Evolutionary conservation across 2,113 vertebrate genomes (phyloP).

Genomic region (Mesocricetus auratus): DNA sequence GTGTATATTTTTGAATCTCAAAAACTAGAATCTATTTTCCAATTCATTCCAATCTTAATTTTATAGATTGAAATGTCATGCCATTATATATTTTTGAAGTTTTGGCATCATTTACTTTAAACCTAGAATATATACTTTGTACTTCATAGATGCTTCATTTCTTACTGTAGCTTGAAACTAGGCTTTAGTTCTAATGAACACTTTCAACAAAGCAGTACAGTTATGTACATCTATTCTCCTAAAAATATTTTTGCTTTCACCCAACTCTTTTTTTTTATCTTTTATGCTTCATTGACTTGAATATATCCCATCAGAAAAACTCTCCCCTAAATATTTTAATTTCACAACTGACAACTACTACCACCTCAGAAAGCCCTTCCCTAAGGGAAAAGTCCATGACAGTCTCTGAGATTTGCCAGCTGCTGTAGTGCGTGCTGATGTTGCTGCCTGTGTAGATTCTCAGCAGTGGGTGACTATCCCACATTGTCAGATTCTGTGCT

Average conservation of each 20-base stretch:
- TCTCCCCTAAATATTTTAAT: constrained; percentile 36
- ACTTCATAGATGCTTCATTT: background rate
- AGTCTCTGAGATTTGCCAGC: constrained; percentile 45
- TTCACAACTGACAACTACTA: constrained; percentile 55
- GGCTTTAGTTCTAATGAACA: background rate
- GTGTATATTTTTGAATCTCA: background rate
- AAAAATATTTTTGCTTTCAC: background rate
- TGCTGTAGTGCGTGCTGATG: background rate
- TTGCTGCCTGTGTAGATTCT: constrained; percentile 31
- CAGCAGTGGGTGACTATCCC: constrained; percentile 59
- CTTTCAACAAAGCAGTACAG: background rate
- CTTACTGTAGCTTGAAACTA: background rate
- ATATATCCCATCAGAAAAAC: background rate
- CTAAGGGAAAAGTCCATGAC: constrained; percentile 26
- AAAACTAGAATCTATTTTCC: background rate
- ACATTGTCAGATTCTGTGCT: constrained; percentile 64
- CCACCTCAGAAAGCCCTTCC: background rate
- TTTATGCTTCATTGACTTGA: background rate
- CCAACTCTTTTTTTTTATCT: background rate
- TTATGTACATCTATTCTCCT: background rate
- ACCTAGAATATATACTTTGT: background rate
- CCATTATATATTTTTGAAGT: background rate
- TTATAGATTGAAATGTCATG: background rate
- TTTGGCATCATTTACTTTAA: background rate
- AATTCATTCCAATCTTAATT: background rate